Evolutionary conservation across 2,888 invertebrate genomes (phyloP), one percentile per base, ranked within the genome.

Genomic region (Melieria picta): DNA sequence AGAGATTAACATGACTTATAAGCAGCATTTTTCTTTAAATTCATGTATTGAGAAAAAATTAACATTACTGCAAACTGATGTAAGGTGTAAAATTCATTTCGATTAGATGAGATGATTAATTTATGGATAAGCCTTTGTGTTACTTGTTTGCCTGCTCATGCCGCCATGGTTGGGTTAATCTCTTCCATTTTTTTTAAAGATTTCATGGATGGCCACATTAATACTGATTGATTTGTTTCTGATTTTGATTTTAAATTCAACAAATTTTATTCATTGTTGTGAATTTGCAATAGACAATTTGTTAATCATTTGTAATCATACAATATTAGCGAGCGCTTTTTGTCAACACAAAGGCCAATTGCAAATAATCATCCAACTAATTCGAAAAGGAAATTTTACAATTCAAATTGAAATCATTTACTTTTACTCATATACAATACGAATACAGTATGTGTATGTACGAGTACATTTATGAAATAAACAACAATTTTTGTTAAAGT

Each of bases 341-440:
- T 86, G 83, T 85, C 86, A 86, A 86, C 86, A 86, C 86, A 86
- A 86, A 86, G 86, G 86, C 86, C 86, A 86, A 86, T 86, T 86
- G 85, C 86, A 86, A 85, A 85, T 86, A 86, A 86, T 86, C 86
- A 86, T 86, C 86, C 84, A 85, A 85, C 86, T 86, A 86, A 85
- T 83, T 80, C 81, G 77, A 78, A 84, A 83, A 84, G 79, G 80
- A 83, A 82, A 81, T 77, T 80, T 80, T 72, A 72, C 73, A 65
- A 62, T 71, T 30, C 65, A 62, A 72, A 62, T 61, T 52, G 57
- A 43, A 60, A 48, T 65, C 64, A 65, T 70, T 64, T 69, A 69
- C 61, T 62, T 69, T 46, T 63, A 63, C 62, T 63, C 69, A 69
- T 47, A 69, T 63, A 69, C 62, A 69, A 69, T 62, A 69, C 60